phyloP scores from a whole-genome alignment of 2,888 invertebrate genomes.

The Leptarthrus brevirostris region DNA sequence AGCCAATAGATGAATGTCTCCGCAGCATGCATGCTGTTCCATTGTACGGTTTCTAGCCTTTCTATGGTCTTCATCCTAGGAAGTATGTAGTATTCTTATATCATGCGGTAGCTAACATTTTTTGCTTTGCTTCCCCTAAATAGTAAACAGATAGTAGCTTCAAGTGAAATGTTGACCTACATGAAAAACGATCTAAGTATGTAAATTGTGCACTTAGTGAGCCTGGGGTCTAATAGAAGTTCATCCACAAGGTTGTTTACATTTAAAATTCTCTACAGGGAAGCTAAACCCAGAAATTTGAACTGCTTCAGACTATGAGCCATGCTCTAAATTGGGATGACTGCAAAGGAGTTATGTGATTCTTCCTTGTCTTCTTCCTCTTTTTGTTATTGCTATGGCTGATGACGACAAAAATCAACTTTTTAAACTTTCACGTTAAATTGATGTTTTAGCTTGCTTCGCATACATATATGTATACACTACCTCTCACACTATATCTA shows the following conservation, averaged over 20 bases:
- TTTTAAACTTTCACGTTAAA: too few relatives aligned
- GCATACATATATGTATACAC: too few relatives aligned
- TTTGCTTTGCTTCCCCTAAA: background rate
- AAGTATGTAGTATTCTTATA: slow-evolving; percentile 12
- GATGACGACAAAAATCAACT: too few relatives aligned
- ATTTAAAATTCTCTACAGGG: slow-evolving; percentile 20
- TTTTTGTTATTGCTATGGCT: too few relatives aligned
- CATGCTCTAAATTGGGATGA: too few relatives aligned
- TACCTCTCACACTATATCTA: too few relatives aligned
- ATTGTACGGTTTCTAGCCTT: slow-evolving; percentile 12
- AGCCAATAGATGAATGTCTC: slow-evolving; percentile 46
- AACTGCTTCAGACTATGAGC: too few relatives aligned
- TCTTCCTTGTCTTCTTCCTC: too few relatives aligned
- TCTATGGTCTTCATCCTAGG: background rate
- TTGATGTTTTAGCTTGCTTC: too few relatives aligned
- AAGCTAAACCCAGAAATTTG: background rate
- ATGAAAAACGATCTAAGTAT: slow-evolving; percentile 17
- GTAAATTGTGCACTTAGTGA: slow-evolving; percentile 29
- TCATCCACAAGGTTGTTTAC: slow-evolving; percentile 1
- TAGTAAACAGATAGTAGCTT: slow-evolving; percentile 14
- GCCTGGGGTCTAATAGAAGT: slow-evolving; percentile 5
- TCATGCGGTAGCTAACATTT: slow-evolving; percentile 13
- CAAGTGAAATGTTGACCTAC: slow-evolving; percentile 45
- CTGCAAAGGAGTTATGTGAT: too few relatives aligned
- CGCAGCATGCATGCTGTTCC: background rate